phyloP scores from a whole-genome alignment of 2,113 vertebrate species.

The Poecilia latipinna region DNA sequence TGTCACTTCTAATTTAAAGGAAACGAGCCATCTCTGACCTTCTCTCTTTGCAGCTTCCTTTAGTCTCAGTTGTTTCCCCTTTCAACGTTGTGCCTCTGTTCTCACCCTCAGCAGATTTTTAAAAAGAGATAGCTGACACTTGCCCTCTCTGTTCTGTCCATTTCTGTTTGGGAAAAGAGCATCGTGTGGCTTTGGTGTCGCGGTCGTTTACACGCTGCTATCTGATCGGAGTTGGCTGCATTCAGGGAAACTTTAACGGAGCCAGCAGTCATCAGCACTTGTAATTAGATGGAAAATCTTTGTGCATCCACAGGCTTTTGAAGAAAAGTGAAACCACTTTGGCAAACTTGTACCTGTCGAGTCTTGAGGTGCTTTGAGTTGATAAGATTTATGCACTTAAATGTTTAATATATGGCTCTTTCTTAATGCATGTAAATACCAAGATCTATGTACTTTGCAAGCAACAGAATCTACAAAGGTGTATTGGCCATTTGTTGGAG shows the following conservation, averaged over 20 bases:
- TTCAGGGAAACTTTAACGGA: constrained; percentile 30
- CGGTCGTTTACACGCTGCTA: constrained; percentile 10
- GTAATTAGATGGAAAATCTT: constrained; percentile 40
- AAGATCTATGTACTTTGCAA: constrained; percentile 1
- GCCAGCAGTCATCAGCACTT: constrained; percentile 27
- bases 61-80: constrained; percentile 17
- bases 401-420: constrained; percentile 7
- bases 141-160: constrained; percentile 7
- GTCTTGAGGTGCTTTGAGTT: constrained; percentile 11
- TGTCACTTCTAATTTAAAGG: constrained; percentile 43
- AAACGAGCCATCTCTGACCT: constrained; percentile 50
- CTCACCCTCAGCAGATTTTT: constrained; percentile 13
- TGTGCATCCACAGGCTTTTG: neutral
- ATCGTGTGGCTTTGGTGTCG: constrained; percentile 26
- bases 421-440: neutral
- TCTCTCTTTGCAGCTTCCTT: constrained; percentile 26
- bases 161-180: constrained; percentile 13
- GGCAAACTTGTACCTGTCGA: constrained; percentile 20
- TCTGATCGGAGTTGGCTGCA: constrained; percentile 27
- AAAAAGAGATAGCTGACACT: constrained; percentile 8
- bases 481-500: constrained; percentile 16
- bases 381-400: constrained; percentile 16
- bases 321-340: constrained; percentile 15
- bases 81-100: constrained; percentile 27
- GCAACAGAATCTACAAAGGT: constrained; percentile 6